Evolutionary conservation across 2,797 vertebrate genomes (phyloP), one percentile per base, ranked within the genome.

Genomic region (Notolepis coatsorum): DNA sequence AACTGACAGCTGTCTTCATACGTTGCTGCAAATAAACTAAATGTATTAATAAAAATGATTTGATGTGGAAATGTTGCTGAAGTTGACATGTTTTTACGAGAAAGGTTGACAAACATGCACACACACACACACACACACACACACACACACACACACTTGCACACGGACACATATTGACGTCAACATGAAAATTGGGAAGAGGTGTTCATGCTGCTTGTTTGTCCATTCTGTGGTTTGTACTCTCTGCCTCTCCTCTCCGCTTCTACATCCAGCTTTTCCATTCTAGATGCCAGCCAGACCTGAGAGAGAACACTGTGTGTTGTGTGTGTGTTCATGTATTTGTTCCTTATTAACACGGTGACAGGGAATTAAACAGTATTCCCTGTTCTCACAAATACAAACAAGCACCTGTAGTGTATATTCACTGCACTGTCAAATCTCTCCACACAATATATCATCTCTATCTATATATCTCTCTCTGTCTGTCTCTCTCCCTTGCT

Each of bases 211-310:
- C 43, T 28, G 51, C 65, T 64, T 59, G 39, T 77, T 75, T 75
- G 75, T 77, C 45, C 46, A 46, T 48, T 8, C n/a, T 80, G 71
- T 33, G 72, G 78, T 79, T 78, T 74, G 24, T 30, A 64, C 52
- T 37, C 53, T 2, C 45, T 58, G 49, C 56, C n/a, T 41, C 12
- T 3, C 56, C n/a, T 41, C 12, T 3, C 59, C 49, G 64, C 55
- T 70, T 76, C 68, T 71, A 72, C 69, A 61, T 67, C 61, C 62
- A 80, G 46, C 66, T 74, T n/a, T 84, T 85, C 75, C 76, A 80
- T 67, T 51, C 58, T 48, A 70, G 52, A 47, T 71, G 42, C 61
- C 61, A 68, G 55, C 35, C 61, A 72, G 70, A 74, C 54, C n/a
- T 84, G 57, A 67, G 64, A 68, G 50, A 61, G 71, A 56, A 84